Evolutionary conservation across 2,797 vertebrate species (phyloP).

Genomic region (Cetoscarus ocellatus): DNA sequence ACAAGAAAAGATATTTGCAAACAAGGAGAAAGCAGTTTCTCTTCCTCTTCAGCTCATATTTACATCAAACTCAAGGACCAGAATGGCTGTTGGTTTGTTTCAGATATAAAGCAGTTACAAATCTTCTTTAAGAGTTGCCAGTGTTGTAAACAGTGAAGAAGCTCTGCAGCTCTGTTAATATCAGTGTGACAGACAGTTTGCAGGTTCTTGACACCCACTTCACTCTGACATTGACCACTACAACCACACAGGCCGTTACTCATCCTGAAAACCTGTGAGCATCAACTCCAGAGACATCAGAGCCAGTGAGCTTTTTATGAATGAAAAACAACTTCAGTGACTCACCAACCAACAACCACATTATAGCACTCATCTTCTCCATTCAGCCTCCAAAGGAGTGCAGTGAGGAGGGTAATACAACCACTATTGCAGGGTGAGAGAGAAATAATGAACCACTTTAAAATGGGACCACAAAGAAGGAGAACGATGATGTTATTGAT

Average conservation of each 20-base stretch:
- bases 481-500: no score
- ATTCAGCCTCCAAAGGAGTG: neutral
- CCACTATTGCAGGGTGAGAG: no score
- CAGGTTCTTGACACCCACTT: neutral
- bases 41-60: constrained; percentile 6
- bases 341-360: neutral
- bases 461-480: no score
- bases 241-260: neutral
- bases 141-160: neutral
- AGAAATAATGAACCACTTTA: neutral
- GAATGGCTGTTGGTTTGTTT: neutral
- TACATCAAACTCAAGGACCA: neutral
- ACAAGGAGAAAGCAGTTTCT: neutral
- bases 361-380: neutral
- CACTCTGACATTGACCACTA: neutral
- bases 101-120: neutral
- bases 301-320: neutral
- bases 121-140: neutral
- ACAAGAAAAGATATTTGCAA: neutral
- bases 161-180: neutral
- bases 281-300: neutral
- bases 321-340: constrained; percentile 13
- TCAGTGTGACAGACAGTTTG: neutral
- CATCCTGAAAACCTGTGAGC: neutral
- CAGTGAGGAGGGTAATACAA: no score